phyloP scores from a whole-genome alignment of 2,888 invertebrate genomes.

The Eupithecia subumbrata region DNA sequence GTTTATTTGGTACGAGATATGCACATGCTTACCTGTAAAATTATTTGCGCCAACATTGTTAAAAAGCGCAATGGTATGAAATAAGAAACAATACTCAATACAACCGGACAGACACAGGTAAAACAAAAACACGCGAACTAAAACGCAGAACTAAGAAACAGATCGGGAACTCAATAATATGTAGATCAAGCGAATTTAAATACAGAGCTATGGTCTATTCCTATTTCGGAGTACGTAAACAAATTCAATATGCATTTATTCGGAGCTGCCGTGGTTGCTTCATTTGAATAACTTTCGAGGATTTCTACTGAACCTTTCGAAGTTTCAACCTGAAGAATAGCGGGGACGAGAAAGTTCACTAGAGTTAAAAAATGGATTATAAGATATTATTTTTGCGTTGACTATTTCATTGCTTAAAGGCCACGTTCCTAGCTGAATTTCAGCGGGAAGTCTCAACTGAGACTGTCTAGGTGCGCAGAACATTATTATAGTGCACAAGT shows the following conservation, averaged over 20 bases:
- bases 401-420: background rate
- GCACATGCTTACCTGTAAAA: no score
- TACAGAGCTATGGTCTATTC: constrained; percentile 73
- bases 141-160: constrained; percentile 54
- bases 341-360: background rate
- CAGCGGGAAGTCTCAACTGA: no score
- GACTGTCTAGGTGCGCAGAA: no score
- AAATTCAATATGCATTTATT: constrained; percentile 83
- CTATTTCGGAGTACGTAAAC: constrained; percentile 77
- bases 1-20: no score
- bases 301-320: constrained; percentile 51
- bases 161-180: constrained; percentile 72
- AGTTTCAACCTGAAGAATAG: constrained; percentile 33
- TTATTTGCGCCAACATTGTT: background rate
- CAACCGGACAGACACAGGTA: constrained; percentile 28
- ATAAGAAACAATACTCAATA: background rate
- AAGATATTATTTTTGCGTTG: background rate
- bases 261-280: constrained; percentile 67
- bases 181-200: constrained; percentile 77
- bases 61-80: background rate
- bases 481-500: no score
- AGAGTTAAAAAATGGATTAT: background rate
- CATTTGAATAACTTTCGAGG: constrained; percentile 79
- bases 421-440: background rate
- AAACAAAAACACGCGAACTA: constrained; percentile 36